These are phyloP conservation scores for Tipula lateralis DNA, from an alignment of 2,888 invertebrate species.

Conservation along the genomic window DNA sequence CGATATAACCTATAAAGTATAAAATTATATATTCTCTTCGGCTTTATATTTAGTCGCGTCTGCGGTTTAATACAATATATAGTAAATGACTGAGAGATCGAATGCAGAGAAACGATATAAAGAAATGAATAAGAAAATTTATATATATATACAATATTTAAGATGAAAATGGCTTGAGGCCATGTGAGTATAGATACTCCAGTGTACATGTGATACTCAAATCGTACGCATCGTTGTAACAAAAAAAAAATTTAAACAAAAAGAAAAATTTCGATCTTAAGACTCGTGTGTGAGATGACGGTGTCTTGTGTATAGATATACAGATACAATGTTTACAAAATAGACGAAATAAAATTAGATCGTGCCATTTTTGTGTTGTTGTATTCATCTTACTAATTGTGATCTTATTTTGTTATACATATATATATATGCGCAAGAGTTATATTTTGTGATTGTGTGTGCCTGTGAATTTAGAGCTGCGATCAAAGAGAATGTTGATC, in stretches of 20 bases:
- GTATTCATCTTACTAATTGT: not conserved
- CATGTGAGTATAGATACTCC: constrained; percentile 29
- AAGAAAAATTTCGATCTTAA: not conserved
- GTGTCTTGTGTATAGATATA: not conserved
- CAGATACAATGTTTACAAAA: not conserved
- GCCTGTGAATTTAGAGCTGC: not conserved
- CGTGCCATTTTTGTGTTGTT: not conserved
- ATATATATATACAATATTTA: too few relatives aligned
- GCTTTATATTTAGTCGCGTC: not conserved
- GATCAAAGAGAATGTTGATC: not conserved
- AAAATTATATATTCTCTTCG: not conserved
- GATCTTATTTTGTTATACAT: not conserved
- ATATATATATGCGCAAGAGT: too few relatives aligned
- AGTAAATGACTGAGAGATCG: not conserved
- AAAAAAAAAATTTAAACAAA: constrained; percentile 20
- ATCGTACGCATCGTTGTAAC: constrained; percentile 31
- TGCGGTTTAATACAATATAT: not conserved
- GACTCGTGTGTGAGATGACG: constrained; percentile 13
- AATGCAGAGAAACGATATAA: not conserved
- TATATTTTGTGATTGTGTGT: not conserved
- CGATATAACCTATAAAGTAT: not conserved
- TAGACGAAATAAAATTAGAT: constrained; percentile 1
- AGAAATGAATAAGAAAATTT: not conserved
- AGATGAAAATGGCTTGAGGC: constrained; percentile 32
- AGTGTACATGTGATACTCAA: constrained; percentile 33